Conservation (phyloP, 2,888 invertebrate genomes). For the Drosophila leonis region DNA sequence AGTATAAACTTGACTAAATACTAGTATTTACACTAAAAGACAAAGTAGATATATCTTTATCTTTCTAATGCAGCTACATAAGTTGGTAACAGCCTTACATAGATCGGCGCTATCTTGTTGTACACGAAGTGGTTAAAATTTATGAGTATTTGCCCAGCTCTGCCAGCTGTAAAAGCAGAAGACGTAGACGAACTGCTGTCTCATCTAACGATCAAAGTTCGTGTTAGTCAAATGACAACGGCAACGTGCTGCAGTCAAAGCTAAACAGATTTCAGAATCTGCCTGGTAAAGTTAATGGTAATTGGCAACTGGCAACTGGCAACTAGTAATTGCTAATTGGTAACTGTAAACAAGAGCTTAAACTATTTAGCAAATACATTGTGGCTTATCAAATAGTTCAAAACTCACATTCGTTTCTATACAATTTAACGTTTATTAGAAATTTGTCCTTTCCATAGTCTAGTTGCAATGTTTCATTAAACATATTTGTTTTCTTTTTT, state of each 20-base stretch:
- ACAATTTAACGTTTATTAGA: conserved; percentile 55
- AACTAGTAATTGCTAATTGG: too few relatives aligned
- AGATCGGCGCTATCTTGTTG: conserved; percentile 22
- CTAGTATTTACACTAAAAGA: conserved; percentile 43
- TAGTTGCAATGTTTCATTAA: conserved; percentile 17
- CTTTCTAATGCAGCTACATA: conserved; percentile 1
- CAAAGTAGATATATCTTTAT: conserved; percentile 5
- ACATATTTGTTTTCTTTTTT: background rate
- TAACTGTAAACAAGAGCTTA: background rate
- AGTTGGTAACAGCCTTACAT: conserved; percentile 23
- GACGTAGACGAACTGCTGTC: background rate
- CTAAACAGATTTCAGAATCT: background rate
- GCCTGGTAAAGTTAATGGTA: background rate
- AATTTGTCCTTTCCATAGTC: conserved; percentile 37
- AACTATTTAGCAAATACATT: background rate
- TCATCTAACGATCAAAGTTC: conserved; percentile 1
- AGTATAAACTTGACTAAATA: conserved; percentile 17
- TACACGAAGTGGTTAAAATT: conserved; percentile 1
- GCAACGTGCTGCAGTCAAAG: background rate
- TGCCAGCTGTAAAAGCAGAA: background rate
- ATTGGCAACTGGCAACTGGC: background rate
- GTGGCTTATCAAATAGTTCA: background rate
- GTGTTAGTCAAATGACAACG: background rate
- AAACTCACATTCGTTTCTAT: conserved; percentile 36
- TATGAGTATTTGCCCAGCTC: background rate